Base-by-base conservation (phyloP, 2,888 invertebrate species). In the Eristalinus sepulchralis region DNA sequence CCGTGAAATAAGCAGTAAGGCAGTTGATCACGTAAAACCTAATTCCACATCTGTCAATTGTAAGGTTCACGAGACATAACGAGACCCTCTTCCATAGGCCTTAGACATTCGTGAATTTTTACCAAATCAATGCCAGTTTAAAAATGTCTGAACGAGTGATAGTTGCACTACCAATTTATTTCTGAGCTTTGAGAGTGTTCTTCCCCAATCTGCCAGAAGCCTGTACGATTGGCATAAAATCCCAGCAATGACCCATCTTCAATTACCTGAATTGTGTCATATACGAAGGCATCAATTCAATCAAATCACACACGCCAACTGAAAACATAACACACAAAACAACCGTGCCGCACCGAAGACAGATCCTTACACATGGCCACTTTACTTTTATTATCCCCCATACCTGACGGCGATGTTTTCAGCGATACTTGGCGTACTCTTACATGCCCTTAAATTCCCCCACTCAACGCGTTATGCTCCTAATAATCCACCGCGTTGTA, bases 401-500 rank as follows among this genome's bases (percentile, higher is more conserved):
- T 57, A 22, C 24, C 24, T 57, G 5, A 57, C 22, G 24, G 57
- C 57, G 4, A 22, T 57, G 57, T 57, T 57, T 57, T 57, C 57
- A 27, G 57, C 24, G 2, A 24, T 17, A 57, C 57, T 24, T 57
- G 57, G 9, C 24, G 57, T n/a, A n/a, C 24, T 22, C 57, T 24
- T 11, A 57, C 57, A 57, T 24, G 57, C 24, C 24, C 24, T 22
- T 9, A 57, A 57, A 57, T 24, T 57, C 13, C 2, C 24, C 11
- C 24, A 53, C 39, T 60, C 72, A 47, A 8, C 62, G 20, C 62
- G 27, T 72, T 47, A 53, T 53, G 20, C 47, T 22, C 27, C 62
- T 63, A 47, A 72, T 72, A 72, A 72, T 72, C 62, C 72, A 60
- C 47, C 47, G 60, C 17, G 71, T 72, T 53, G 47, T 22, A 39